Evolutionary conservation across 1,140 invertebrate genomes (phyloP).

Genomic region (Archegozetes longisetosus): DNA sequence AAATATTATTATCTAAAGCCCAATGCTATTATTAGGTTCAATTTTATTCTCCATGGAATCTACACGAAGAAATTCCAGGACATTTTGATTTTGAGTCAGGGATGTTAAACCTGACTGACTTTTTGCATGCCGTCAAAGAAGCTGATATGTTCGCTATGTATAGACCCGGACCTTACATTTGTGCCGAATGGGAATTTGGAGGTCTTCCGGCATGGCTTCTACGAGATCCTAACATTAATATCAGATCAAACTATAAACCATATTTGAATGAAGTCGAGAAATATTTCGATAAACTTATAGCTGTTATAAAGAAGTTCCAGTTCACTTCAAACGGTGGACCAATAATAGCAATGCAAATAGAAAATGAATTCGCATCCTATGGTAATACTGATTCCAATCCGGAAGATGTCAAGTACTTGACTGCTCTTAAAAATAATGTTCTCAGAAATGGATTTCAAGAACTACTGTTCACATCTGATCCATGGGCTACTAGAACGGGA

Average conservation of each 20-base stretch:
- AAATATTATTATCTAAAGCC: no score
- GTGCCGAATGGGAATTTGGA: constrained; percentile 36
- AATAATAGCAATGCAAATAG: constrained; percentile 28
- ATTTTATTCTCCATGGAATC: constrained; percentile 41
- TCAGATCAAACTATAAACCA: constrained; percentile 17
- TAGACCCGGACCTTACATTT: constrained; percentile 35
- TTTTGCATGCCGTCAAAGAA: constrained; percentile 31
- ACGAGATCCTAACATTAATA: constrained; percentile 13
- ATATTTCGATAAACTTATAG: constrained; percentile 28
- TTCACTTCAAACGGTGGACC: constrained; percentile 29
- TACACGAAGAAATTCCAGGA: constrained; percentile 30
- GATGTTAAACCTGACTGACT: constrained; percentile 27
- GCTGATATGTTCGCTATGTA: constrained; percentile 32
- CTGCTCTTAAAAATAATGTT: neutral
- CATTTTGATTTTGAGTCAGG: constrained; percentile 18
- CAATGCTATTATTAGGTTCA: no score
- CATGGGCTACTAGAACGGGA: neutral
- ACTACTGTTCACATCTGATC: constrained; percentile 9
- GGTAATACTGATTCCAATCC: constrained; percentile 9
- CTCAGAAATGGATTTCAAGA: neutral
- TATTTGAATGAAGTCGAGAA: constrained; percentile 27
- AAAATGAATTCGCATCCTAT: constrained; percentile 20
- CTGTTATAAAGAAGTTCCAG: constrained; percentile 27
- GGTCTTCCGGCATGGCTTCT: constrained; percentile 30
- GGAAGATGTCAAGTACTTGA: constrained; percentile 5